Evolutionary conservation across 2,113 vertebrate genomes (phyloP).

Genomic region (Perca schrenkii): DNA sequence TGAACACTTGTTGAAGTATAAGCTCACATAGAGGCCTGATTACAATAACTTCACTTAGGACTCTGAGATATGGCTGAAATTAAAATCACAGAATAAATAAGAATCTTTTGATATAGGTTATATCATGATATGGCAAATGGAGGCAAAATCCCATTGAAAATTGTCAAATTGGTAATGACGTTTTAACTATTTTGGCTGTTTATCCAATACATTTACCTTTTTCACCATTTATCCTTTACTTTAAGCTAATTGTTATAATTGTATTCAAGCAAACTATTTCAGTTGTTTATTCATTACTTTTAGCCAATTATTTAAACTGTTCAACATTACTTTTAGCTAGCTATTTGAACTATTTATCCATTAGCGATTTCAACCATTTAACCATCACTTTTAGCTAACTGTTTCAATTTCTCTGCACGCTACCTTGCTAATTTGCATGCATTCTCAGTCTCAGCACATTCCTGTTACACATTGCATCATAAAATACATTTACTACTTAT

Average conservation of each 20-base stretch:
- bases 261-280: not conserved
- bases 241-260: not conserved
- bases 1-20: conserved; percentile 18
- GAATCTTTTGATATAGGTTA: not conserved
- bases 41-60: not conserved
- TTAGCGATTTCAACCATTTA: not conserved
- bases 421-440: not conserved
- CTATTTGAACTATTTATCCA: not conserved
- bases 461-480: not conserved
- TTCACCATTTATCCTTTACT: too few species aligned
- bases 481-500: not conserved
- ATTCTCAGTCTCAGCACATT: not conserved
- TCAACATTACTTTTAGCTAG: not conserved
- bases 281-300: not conserved
- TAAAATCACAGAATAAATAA: too few species aligned
- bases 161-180: not conserved
- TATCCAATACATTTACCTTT: too few species aligned
- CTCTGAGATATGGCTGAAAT: not conserved
- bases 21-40: not conserved
- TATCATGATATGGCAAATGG: not conserved
- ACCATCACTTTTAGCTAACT: not conserved
- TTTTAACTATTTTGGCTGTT: not conserved
- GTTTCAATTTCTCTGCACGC: not conserved
- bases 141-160: not conserved
- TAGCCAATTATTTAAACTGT: not conserved